These are phyloP conservation scores for Petrocephalus zakoni DNA, from an alignment of 2,113 vertebrate species.

Conservation along the genomic window DNA sequence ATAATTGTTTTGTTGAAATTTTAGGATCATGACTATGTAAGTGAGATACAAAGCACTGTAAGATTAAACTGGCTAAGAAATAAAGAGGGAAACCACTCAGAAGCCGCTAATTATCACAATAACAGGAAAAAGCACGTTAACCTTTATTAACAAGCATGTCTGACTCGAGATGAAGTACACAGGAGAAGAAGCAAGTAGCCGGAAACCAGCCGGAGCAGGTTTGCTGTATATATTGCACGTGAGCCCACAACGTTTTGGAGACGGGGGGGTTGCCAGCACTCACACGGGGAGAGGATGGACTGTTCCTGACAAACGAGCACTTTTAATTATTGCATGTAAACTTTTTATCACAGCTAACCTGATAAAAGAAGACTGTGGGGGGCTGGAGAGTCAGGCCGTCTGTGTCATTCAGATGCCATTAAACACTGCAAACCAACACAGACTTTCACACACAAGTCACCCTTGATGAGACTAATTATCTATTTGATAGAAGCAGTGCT, in stretches of 20 bases:
- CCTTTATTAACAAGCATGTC: neutral
- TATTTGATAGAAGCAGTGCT: neutral
- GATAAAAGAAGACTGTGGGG: neutral
- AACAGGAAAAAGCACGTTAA: neutral
- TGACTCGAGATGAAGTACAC: neutral
- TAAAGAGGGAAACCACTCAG: neutral
- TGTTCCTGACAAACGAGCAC: neutral
- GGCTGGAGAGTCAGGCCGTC: neutral
- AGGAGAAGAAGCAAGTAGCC: neutral
- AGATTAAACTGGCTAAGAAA: neutral
- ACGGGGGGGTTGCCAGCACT: neutral
- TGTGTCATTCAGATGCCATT: neutral
- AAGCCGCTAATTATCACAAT: neutral
- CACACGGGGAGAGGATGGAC: neutral
- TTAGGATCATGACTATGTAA: neutral
- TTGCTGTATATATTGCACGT: neutral
- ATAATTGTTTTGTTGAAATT: neutral
- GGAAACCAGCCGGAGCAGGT: neutral
- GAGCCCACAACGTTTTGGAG: neutral
- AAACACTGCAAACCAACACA: neutral
- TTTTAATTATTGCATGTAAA: neutral
- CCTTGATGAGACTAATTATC: neutral
- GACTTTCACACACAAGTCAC: neutral
- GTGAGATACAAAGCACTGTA: neutral
- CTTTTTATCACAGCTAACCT: neutral